phyloP scores from a whole-genome alignment of 2,888 invertebrate species.

The Dasypogon diadema region DNA sequence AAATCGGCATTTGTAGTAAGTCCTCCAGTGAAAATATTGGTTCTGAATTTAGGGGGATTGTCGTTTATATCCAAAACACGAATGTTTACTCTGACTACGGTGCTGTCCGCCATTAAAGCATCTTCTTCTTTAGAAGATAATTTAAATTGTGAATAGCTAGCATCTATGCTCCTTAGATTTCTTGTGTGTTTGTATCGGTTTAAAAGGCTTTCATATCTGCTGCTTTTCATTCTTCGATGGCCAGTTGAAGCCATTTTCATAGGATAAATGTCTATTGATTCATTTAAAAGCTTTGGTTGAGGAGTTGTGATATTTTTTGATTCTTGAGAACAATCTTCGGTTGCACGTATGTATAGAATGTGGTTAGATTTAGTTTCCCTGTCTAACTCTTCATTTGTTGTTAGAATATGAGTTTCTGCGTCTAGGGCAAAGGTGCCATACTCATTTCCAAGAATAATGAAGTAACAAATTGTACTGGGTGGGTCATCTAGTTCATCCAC shows the following conservation, averaged over 20 bases:
- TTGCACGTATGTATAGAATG: slow-evolving; percentile 81
- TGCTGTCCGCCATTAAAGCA: slow-evolving; percentile 72
- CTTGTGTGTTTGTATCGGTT: slow-evolving; percentile 63
- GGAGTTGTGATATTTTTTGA: slow-evolving; percentile 66
- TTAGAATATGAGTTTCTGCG: slow-evolving; percentile 75
- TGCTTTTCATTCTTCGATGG: not conserved
- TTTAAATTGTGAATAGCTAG: not conserved
- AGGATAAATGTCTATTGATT: slow-evolving; percentile 56
- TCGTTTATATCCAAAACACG: slow-evolving; percentile 90
- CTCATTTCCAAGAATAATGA: slow-evolving; percentile 87
- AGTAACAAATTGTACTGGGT: slow-evolving; percentile 90
- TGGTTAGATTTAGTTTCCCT: slow-evolving; percentile 79
- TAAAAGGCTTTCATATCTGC: slow-evolving; percentile 52
- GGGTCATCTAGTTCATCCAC: slow-evolving; percentile 86
- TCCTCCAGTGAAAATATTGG: slow-evolving; percentile 90
- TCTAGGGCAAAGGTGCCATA: slow-evolving; percentile 79
- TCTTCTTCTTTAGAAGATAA: slow-evolving; percentile 54
- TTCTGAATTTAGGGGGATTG: slow-evolving; percentile 86
- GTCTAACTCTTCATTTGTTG: slow-evolving; percentile 74
- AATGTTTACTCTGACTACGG: slow-evolving; percentile 77
- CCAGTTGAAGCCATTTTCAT: slow-evolving; percentile 42
- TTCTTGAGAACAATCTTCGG: slow-evolving; percentile 80
- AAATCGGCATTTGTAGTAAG: slow-evolving; percentile 94
- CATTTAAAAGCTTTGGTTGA: slow-evolving; percentile 47
- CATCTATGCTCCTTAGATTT: slow-evolving; percentile 58